Base-by-base conservation (phyloP, 1,140 invertebrate species). In the Uloborus diversus region DNA sequence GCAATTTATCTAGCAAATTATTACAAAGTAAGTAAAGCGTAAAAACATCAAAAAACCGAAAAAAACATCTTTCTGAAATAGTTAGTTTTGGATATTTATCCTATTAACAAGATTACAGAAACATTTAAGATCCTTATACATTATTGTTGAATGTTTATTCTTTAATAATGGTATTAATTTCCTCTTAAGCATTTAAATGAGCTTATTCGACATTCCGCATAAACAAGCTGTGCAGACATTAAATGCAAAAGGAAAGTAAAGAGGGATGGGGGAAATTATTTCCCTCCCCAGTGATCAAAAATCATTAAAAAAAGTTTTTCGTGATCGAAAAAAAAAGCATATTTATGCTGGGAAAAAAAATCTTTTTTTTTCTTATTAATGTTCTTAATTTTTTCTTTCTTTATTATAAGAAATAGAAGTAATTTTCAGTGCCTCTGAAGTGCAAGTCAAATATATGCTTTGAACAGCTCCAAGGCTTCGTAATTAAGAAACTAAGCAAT, bases 401-500 rank as follows among this genome's bases (percentile, higher is more conserved):
- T 28, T 9, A 14, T 23, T 13, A 17, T 9, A 42, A 42, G 37
- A 42, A 71, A 57, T 42, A 33, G n/a, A n/a, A 64, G 59, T 51
- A 42, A 64, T 75, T 75, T 75, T 49, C 71, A 51, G 33, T 75
- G 59, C 59, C n/a, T 75, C 42, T 32, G 25, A 64, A 75, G 71
- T 64, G 37, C 62, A 75, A 75, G 69, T 20, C 37, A 64, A 64
- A 64, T 75, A 62, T 75, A 35, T 56, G 66, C 49, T 35, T 33
- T 30, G 49, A 23, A 13, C 47, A 4, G 4, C 30, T 4, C 28
- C 33, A 49, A n/a, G n/a, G n/a, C n/a, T n/a, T 14, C 68, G 59
- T 75, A 75, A 75, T 75, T 75, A 75, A 75, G 71, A 64, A 78
- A 27, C 59, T 32, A 65, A 23, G 73, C 59, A 75, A 33, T 75